A percentile compares a stretch with the other conserved stretches of the same genome.
These are phyloP conservation scores for Alces alces DNA, from an alignment of 2,113 vertebrate species.

Conservation along the genomic window DNA sequence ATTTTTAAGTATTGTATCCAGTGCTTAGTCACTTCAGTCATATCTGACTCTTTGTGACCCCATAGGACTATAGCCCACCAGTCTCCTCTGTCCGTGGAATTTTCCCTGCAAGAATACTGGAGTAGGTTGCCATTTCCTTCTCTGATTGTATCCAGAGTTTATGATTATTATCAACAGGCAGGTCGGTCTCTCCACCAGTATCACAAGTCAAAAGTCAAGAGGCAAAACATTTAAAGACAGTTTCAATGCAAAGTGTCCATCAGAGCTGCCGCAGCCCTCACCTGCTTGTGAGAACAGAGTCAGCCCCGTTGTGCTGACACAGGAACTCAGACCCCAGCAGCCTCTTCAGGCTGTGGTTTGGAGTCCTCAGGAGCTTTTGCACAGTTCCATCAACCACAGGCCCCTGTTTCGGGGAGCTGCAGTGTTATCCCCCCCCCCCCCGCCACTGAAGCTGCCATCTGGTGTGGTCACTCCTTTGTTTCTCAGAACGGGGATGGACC, in stretches of 20 bases:
- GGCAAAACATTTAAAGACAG: not conserved
- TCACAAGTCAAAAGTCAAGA: not conserved
- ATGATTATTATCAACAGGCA: accelerated
- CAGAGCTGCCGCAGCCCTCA: not conserved
- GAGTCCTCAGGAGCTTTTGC: not conserved
- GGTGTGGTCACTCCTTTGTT: not conserved
- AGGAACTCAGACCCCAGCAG: not conserved
- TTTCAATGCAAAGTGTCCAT: not conserved
- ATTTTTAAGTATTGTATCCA: not conserved
- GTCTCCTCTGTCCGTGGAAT: not conserved
- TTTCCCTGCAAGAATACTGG: not conserved
- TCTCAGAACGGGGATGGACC: not conserved
- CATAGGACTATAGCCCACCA: not conserved
- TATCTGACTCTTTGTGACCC: not conserved
- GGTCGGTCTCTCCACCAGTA: not conserved
- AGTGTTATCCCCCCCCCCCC: too few relatives aligned
- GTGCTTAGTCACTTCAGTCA: not conserved
- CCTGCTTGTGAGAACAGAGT: not conserved
- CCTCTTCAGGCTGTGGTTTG: not conserved
- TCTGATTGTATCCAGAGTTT: not conserved
- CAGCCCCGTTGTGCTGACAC: not conserved
- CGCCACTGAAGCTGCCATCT: not conserved
- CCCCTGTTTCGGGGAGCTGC: not conserved
- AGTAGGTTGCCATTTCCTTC: not conserved
- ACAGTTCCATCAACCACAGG: not conserved